Evolutionary conservation across 2,113 vertebrate genomes (phyloP).

Genomic region (Callaeas wilsoni): DNA sequence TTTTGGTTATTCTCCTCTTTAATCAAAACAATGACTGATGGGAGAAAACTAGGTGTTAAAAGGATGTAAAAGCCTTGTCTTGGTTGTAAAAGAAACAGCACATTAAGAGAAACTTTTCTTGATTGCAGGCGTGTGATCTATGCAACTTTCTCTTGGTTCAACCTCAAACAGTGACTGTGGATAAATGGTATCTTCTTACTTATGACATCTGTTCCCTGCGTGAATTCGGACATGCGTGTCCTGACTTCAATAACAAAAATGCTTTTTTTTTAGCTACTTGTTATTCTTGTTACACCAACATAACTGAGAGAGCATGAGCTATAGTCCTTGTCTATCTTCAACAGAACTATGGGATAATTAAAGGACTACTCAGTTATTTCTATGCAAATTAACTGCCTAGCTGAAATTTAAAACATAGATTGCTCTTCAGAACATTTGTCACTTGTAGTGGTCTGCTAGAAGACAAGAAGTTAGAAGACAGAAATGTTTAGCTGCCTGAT

Average conservation of each 20-base stretch:
- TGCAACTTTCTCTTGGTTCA: not conserved
- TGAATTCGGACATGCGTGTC: slow-evolving; percentile 23
- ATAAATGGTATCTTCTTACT: slow-evolving; percentile 40
- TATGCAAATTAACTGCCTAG: slow-evolving; percentile 10
- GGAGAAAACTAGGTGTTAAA: not conserved
- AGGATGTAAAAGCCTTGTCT: not conserved
- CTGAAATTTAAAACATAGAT: slow-evolving; percentile 7
- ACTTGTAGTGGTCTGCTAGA: not conserved
- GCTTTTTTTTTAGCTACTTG: slow-evolving; percentile 18
- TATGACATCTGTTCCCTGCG: slow-evolving; percentile 44
- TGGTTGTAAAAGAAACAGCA: not conserved
- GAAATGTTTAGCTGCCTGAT: not conserved
- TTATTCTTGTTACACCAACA: slow-evolving; percentile 31
- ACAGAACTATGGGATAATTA: slow-evolving; percentile 4
- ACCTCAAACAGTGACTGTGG: not conserved
- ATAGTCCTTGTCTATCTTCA: not conserved
- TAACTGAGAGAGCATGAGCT: slow-evolving; percentile 6
- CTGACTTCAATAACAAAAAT: slow-evolving; percentile 55
- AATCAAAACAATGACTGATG: not conserved
- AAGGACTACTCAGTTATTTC: slow-evolving; percentile 13
- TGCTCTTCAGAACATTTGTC: not conserved
- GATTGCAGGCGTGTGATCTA: not conserved
- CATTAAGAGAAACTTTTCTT: not conserved
- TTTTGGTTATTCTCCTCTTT: not conserved
- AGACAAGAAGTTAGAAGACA: not conserved